These are phyloP conservation scores for Phataginus tricuspis DNA, from an alignment of 2,797 vertebrate species.

Conservation along the genomic window DNA sequence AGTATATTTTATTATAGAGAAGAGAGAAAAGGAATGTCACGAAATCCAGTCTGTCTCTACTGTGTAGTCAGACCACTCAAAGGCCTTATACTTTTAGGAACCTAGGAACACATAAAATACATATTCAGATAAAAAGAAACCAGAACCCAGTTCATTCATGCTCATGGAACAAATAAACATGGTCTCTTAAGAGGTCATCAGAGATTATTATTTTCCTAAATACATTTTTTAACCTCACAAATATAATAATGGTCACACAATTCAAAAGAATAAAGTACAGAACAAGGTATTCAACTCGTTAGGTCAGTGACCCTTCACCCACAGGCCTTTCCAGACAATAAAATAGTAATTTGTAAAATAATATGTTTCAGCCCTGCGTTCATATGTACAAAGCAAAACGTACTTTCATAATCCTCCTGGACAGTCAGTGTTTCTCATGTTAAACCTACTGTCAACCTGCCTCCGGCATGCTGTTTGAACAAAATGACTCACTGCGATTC, in stretches of 20 bases:
- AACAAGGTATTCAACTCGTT: constrained; percentile 32
- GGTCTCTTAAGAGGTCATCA: background rate
- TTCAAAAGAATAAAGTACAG: constrained; percentile 52
- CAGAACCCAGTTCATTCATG: background rate
- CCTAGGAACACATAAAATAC: background rate
- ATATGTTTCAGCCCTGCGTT: constrained; percentile 29
- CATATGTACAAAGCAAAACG: constrained; percentile 42
- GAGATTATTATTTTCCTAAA: constrained; percentile 61
- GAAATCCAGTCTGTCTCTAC: background rate
- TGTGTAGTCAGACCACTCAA: background rate
- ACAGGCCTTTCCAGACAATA: constrained; percentile 57
- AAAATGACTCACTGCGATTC: constrained; percentile 51
- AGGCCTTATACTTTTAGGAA: background rate
- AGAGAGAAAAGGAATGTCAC: background rate
- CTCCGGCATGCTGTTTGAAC: constrained; percentile 32
- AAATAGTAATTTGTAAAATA: constrained; percentile 57
- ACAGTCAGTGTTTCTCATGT: constrained; percentile 37
- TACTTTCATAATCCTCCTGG: constrained; percentile 53
- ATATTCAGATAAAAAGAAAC: background rate
- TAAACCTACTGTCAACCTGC: constrained; percentile 12
- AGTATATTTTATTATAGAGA: background rate
- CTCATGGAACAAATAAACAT: background rate
- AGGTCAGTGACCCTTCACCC: constrained; percentile 45
- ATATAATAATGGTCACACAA: constrained; percentile 48
- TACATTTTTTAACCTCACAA: constrained; percentile 61